phyloP scores from a whole-genome alignment of 2,888 invertebrate genomes.

The Acleris cristana region DNA sequence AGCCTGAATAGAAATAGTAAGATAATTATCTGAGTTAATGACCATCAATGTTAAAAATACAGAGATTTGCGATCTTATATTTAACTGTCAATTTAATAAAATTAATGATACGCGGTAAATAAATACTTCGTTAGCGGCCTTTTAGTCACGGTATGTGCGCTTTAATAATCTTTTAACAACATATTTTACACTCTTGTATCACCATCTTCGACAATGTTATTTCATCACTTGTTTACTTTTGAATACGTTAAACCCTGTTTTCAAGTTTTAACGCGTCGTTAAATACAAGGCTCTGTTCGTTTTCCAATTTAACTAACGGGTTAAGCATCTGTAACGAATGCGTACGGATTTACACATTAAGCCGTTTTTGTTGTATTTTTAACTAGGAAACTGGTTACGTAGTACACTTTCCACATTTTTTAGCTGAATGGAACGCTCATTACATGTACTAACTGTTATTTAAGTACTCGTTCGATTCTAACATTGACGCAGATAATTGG shows the following conservation, averaged over 20 bases:
- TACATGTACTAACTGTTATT: slow-evolving; percentile 36
- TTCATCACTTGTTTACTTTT: slow-evolving; percentile 16
- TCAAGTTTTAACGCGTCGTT: slow-evolving; percentile 15
- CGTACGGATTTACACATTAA: slow-evolving; percentile 26
- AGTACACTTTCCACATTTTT: slow-evolving; percentile 39
- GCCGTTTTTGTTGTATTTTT: slow-evolving; percentile 25
- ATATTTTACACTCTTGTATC: slow-evolving; percentile 17
- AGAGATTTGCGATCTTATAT: neutral
- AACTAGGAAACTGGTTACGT: slow-evolving; percentile 40
- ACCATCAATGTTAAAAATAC: neutral
- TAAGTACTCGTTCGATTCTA: slow-evolving; percentile 30
- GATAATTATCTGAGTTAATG: no score
- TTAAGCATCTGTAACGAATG: slow-evolving; percentile 32
- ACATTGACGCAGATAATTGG: slow-evolving; percentile 28
- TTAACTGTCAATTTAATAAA: slow-evolving; percentile 7
- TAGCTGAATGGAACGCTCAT: slow-evolving; percentile 35
- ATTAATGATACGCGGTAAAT: slow-evolving; percentile 13
- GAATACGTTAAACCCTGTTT: slow-evolving; percentile 13
- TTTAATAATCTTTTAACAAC: slow-evolving; percentile 13
- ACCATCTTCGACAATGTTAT: slow-evolving; percentile 13
- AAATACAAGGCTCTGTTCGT: slow-evolving; percentile 23
- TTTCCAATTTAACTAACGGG: slow-evolving; percentile 22
- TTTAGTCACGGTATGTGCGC: slow-evolving; percentile 20
- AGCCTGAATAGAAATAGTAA: no score
- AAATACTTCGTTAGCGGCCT: slow-evolving; percentile 13